Conservation (phyloP, 2,888 invertebrate genomes). For the Eucera pruinosa region DNA sequence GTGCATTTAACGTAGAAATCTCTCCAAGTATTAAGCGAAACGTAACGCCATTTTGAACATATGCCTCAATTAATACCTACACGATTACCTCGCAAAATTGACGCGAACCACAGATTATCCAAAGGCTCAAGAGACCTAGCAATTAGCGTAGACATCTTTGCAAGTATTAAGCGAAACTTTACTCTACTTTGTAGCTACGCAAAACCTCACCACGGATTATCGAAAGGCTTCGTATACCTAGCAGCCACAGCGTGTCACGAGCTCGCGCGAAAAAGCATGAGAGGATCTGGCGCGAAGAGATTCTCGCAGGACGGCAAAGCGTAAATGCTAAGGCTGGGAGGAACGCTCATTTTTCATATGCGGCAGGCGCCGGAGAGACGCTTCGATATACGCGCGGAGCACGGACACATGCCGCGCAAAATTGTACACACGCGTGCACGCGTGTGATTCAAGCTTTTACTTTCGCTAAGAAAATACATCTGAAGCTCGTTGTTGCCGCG, state of each 20-base stretch:
- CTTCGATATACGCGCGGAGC: constrained; percentile 55
- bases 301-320: constrained; percentile 41
- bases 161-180: no score
- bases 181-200: no score
- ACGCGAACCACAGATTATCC: neutral
- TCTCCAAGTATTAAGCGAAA: no score
- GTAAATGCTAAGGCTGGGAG: constrained; percentile 66
- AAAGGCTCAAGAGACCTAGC: no score
- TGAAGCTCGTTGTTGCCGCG: constrained; percentile 51
- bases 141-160: no score
- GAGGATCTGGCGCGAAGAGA: constrained; percentile 48
- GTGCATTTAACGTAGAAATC: no score
- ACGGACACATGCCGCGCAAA: constrained; percentile 22
- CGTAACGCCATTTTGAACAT: no score
- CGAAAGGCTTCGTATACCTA: no score
- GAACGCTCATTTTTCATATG: constrained; percentile 79
- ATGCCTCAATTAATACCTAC: no score
- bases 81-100: neutral
- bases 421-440: constrained; percentile 18
- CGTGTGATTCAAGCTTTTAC: constrained; percentile 51
- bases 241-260: no score
- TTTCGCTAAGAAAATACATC: constrained; percentile 54
- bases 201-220: no score
- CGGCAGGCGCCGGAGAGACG: constrained; percentile 77
- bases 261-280: neutral